A percentile compares a stretch with the other conserved stretches of the same genome.
Evolutionary conservation across 2,797 vertebrate genomes (phyloP).

Genomic region (Diceros bicornis): DNA sequence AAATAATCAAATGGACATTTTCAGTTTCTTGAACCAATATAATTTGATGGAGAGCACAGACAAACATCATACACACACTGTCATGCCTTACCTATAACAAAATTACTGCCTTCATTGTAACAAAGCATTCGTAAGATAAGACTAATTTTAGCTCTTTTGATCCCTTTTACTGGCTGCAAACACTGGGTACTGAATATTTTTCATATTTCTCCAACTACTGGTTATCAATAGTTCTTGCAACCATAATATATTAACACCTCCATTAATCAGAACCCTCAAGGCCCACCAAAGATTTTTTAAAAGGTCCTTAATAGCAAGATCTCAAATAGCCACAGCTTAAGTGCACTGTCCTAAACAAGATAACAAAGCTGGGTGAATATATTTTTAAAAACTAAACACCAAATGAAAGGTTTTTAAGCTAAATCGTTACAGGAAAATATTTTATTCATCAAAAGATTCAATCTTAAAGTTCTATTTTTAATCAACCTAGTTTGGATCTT

Average conservation of each 20-base stretch:
- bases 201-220: neutral
- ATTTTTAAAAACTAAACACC: neutral
- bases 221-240: neutral
- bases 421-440: neutral
- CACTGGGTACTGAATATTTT: neutral
- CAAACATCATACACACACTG: fast-evolving
- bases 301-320: neutral
- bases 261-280: neutral
- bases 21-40: neutral
- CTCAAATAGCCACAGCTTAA: neutral
- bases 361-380: neutral
- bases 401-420: neutral
- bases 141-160: neutral
- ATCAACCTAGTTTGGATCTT: neutral
- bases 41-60: neutral
- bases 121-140: neutral
- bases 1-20: neutral
- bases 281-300: neutral
- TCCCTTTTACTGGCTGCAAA: neutral
- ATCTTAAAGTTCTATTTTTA: neutral
- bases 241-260: neutral
- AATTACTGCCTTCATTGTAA: neutral
- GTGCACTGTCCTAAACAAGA: neutral
- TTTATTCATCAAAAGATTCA: neutral
- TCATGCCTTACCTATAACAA: neutral